Evolutionary conservation across 1,140 invertebrate species (phyloP), one percentile per base, ranked within the genome.

Genomic region (Solen grandis): DNA sequence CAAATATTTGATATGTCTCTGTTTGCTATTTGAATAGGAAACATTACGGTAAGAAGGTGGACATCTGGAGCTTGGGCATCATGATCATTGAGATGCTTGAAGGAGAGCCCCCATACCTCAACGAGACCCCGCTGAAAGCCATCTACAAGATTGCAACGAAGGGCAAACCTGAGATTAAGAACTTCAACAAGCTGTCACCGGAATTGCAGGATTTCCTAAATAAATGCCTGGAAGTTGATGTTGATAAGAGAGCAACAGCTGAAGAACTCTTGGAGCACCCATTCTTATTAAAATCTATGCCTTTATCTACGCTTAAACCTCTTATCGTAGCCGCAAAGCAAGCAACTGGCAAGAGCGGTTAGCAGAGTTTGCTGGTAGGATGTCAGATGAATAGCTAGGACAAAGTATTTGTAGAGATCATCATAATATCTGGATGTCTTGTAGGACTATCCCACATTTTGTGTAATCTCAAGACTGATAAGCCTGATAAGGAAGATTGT

Each of bases 311-410:
- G 85, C 93, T 99, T 86, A 97, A 97, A 86, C 97, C 98, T 57
- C 93, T 99, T 80, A 99, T 99, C 90, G 95, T 99, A 93, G 98
- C 98, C 75, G 98, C 98, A n/a, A 98, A 98, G 92, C 97, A 99
- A 91, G 95, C 96, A 1, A 88, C 84, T 10, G 86, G 87, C 5
- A 46, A 46, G 19, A 46, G 19, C 41, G 19, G 19, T 19, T 46
- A 46, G 41, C n/a, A n/a, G n/a, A n/a, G n/a, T n/a, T n/a, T n/a
- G n/a, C n/a, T n/a, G n/a, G n/a, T n/a, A n/a, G n/a, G n/a, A n/a
- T n/a, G n/a, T n/a, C n/a, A n/a, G n/a, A n/a, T n/a, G n/a, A n/a
- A n/a, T n/a, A n/a, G n/a, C n/a, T n/a, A n/a, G n/a, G n/a, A n/a
- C n/a, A n/a, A n/a, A n/a, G n/a, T n/a, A n/a, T n/a, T n/a, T n/a